Base-by-base conservation (phyloP, 2,888 invertebrate genomes). In the Habroteleia sp. region DNA sequence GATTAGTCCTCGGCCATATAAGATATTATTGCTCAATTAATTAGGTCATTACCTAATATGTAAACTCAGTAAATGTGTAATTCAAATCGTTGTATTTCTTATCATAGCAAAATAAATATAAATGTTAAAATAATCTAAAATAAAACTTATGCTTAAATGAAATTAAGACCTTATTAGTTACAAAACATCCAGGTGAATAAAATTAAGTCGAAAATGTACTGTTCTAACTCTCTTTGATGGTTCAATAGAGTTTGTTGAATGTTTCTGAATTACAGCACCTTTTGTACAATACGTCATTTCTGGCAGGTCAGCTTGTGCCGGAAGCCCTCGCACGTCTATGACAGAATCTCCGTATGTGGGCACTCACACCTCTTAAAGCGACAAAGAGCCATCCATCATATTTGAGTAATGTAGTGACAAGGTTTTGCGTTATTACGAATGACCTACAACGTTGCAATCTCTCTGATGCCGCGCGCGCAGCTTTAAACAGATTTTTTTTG, bases 391-490 rank as follows among this genome's bases (percentile, higher is more conserved):
- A 85, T 87, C 82, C 84, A 86, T 87, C 87, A 87, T 82, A 79
- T 82, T 83, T 82, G 86, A 85, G 85, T 85, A 86, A 85, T 84
- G 83, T 83, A 80, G 81, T 78, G 82, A 84, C 84, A 83, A 81
- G 82, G 83, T 85, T 86, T 80, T 81, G 79, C 83, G 81, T 86
- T 84, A 85, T 84, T 85, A 83, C 83, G 79, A 84, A 82, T 85
- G 82, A 80, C 80, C 81, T 79, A 80, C 75, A 79, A 78, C 77
- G 73, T 71, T 60, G 63, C 74, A 41, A 58, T 60, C 52, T 66
- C 68, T 52, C 48, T 54, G 52, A 74, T 60, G 54, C 37, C 37
- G 33, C 52, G 35, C 52, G 44, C 42, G 41, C 48, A 65, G 77
- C 62, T 66, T 58, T 62, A 31, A 76, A 69, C 74, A 44, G 58